Base-by-base conservation (phyloP, 2,113 vertebrate genomes). In the Dicentrarchus labrax region DNA sequence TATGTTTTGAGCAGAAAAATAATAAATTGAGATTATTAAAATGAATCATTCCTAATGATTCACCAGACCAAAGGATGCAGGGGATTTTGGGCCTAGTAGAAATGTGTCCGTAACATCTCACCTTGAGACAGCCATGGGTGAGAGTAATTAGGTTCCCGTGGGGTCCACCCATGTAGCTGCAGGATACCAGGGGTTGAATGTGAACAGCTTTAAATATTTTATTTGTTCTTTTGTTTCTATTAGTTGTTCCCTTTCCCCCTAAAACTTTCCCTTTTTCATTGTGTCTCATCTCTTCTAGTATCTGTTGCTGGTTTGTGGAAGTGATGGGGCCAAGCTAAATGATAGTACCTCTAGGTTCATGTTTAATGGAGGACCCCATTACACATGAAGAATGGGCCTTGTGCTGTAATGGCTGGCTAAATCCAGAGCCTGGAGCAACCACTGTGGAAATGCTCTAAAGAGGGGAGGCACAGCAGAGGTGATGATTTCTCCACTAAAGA, bases 311-410 rank as follows among this genome's bases (percentile, higher is more conserved):
- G 22, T 88, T 85, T 82, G 57, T 87, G 50, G 30, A 84, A 74
- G 50, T 53, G 83, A 82, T 62, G 84, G 76, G 67, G 85, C 82
- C 78, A 70, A 48, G 78, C 80, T 88, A 86, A 89, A 93, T 86
- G 85, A 88, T 73, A n/a, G 80, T n/a, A 78, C 62, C 86, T 87
- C 41, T 64, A 86, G 87, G 83, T 91, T 90, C 78, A 80, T 90
- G 83, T 93, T 90, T 94, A 93, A 92, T 91, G 78, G 89, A 92
- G 57, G 87, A 84, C 74, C 82, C 82, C 81, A 91, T 91, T 94
- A 86, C 81, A 89, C 74, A 72, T 91, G 92, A 95, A 89, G 91
- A 89, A 94, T 91, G 78, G 82, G 30, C 76, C 66, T 53, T 59
- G 76, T 83, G 72, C 80, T 57, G 84, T 86, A 80, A 87, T 86